These are phyloP conservation scores for Dione juno DNA, from an alignment of 2,888 invertebrate species.

Conservation along the genomic window DNA sequence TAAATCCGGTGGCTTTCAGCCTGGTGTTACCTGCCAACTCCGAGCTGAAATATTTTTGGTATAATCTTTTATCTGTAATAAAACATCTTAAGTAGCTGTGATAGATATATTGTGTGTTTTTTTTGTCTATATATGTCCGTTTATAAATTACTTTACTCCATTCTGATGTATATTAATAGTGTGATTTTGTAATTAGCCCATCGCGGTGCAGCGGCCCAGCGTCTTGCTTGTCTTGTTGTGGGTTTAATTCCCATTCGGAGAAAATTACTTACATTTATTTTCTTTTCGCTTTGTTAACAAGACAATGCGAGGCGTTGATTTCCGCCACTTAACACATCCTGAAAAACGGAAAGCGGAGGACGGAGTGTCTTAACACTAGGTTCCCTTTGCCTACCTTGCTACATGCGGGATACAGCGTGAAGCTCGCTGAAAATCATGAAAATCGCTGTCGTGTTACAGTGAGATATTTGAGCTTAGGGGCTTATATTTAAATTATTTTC, in stretches of 20 bases:
- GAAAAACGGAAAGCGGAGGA: no score
- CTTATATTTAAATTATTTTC: no score
- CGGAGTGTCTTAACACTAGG: no score
- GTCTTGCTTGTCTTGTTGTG: no score
- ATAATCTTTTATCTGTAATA: conserved; percentile 36
- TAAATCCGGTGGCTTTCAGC: conserved; percentile 57
- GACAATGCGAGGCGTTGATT: background rate
- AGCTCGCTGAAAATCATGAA: no score
- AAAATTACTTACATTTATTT: background rate
- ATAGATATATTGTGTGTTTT: background rate
- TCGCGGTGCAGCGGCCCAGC: no score
- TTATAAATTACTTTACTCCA: no score
- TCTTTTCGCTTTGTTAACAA: background rate
- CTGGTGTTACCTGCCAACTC: conserved; percentile 57
- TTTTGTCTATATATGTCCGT: background rate
- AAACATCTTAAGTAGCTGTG: conserved; percentile 34
- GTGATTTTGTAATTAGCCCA: no score
- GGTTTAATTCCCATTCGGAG: background rate
- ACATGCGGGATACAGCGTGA: background rate
- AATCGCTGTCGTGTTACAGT: no score
- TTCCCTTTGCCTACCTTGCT: no score
- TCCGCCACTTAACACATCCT: background rate
- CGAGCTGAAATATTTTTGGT: conserved; percentile 53
- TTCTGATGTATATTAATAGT: no score
- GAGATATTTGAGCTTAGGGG: no score